Conservation (phyloP, 2,797 vertebrate genomes). For the Melanotaenia boesemani region DNA sequence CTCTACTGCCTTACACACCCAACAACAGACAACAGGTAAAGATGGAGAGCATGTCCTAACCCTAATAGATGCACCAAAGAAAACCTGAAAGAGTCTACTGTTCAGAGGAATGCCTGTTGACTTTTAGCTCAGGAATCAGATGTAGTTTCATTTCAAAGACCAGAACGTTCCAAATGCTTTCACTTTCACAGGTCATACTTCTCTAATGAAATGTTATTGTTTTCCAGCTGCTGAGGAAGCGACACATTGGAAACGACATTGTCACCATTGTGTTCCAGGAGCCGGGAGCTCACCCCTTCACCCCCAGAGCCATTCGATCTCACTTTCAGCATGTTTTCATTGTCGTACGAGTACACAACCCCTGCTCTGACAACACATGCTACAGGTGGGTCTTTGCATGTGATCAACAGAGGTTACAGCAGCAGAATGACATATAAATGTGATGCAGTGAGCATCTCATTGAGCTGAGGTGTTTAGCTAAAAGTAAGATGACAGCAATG, state of each 20-base stretch:
- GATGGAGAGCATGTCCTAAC: constrained; percentile 6
- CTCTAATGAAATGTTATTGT: constrained; percentile 20
- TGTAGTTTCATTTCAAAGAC: background rate
- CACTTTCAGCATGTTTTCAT: constrained; percentile 99
- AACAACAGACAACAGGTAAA: constrained; percentile 99
- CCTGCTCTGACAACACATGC: constrained; percentile 93
- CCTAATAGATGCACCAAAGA: constrained; percentile 6
- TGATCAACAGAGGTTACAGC: background rate
- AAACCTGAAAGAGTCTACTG: constrained; percentile 2
- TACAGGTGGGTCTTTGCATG: constrained; percentile 87
- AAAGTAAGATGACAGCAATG: background rate
- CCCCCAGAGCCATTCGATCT: constrained; percentile 94
- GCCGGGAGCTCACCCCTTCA: constrained; percentile 95
- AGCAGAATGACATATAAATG: background rate
- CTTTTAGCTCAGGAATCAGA: constrained; percentile 15
- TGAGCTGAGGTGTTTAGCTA: background rate
- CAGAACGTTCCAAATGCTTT: background rate
- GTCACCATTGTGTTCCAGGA: constrained; percentile 99
- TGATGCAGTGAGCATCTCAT: background rate
- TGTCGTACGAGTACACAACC: constrained; percentile 91
- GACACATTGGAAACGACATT: constrained; percentile 98
- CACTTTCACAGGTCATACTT: background rate
- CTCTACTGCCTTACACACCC: constrained; percentile 95
- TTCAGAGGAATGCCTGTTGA: constrained; percentile 13
- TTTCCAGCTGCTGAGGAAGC: constrained; percentile 90